Evolutionary conservation across 2,113 vertebrate genomes (phyloP).

Genomic region (Tragelaphus strepsiceros): DNA sequence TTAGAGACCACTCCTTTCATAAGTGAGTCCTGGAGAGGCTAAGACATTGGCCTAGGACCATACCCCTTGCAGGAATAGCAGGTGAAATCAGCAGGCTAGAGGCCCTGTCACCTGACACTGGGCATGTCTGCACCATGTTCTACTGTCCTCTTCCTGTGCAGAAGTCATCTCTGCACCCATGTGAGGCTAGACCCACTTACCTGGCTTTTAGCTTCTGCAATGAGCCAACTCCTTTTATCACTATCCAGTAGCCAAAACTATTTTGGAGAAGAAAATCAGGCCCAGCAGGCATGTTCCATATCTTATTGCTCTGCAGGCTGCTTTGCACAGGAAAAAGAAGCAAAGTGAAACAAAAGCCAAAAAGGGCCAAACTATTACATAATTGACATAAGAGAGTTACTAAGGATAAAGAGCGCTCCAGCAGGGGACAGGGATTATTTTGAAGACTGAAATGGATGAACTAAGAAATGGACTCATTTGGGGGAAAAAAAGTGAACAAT

Average conservation of each 20-base stretch:
- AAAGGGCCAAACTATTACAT: slow-evolving; percentile 66
- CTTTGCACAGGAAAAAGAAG: slow-evolving; percentile 70
- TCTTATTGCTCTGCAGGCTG: slow-evolving; percentile 67
- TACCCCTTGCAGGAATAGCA: not conserved
- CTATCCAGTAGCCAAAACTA: slow-evolving; percentile 68
- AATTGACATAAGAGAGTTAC: slow-evolving; percentile 76
- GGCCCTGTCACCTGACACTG: not conserved
- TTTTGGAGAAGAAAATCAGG: slow-evolving; percentile 67
- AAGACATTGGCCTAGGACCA: rapidly evolving
- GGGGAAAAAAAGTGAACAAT: not conserved
- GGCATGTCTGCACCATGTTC: not conserved
- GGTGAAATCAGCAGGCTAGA: not conserved
- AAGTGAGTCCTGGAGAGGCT: not conserved
- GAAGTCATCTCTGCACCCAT: slow-evolving; percentile 40
- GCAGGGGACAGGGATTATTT: slow-evolving; percentile 72
- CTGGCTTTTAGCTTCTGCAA: slow-evolving; percentile 57
- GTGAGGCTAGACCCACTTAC: slow-evolving; percentile 40
- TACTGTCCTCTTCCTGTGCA: not conserved
- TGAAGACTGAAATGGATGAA: slow-evolving; percentile 71
- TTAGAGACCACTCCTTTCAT: not conserved
- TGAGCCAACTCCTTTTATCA: slow-evolving; percentile 65
- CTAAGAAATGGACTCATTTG: not conserved
- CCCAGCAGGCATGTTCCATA: slow-evolving; percentile 68
- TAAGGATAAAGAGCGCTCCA: slow-evolving; percentile 68
- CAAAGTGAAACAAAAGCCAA: slow-evolving; percentile 67